phyloP scores from a whole-genome alignment of 2,113 vertebrate genomes.

The Glaucomys volans region DNA sequence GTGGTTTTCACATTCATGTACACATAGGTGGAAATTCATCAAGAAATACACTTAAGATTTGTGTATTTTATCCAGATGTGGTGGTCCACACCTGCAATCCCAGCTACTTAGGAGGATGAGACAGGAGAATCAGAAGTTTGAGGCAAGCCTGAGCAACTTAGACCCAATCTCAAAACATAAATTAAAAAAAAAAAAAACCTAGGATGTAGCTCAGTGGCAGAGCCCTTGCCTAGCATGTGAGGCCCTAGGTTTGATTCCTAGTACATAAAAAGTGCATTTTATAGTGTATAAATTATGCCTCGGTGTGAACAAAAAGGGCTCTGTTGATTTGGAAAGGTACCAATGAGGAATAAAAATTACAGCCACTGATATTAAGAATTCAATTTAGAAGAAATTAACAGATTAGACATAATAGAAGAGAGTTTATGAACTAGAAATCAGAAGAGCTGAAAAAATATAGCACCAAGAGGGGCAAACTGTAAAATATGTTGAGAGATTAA shows the following conservation, averaged over 20 bases:
- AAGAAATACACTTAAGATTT: not conserved
- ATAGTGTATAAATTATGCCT: not conserved
- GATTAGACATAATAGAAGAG: constrained; percentile 9
- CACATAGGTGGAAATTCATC: not conserved
- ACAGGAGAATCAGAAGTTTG: too few relatives aligned
- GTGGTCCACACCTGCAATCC: too few relatives aligned
- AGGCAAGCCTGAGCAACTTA: too few relatives aligned
- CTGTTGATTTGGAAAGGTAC: not conserved
- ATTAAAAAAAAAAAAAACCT: not conserved
- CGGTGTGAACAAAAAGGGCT: not conserved
- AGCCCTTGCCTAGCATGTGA: not conserved
- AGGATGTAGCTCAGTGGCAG: not conserved
- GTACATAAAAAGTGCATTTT: not conserved
- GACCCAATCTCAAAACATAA: not conserved
- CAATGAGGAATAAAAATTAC: constrained; percentile 10
- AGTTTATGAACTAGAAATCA: not conserved
- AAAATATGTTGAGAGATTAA: not conserved
- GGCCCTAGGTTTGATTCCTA: not conserved
- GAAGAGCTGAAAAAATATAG: not conserved
- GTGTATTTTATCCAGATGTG: too few relatives aligned
- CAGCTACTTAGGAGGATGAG: too few relatives aligned
- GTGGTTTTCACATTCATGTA: not conserved
- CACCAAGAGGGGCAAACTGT: not conserved
- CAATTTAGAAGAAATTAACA: constrained; percentile 42
- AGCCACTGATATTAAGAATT: constrained; percentile 49